Evolutionary conservation across 2,888 invertebrate genomes (phyloP), one percentile per base, ranked within the genome.

Genomic region (Antheraea yamamai): DNA sequence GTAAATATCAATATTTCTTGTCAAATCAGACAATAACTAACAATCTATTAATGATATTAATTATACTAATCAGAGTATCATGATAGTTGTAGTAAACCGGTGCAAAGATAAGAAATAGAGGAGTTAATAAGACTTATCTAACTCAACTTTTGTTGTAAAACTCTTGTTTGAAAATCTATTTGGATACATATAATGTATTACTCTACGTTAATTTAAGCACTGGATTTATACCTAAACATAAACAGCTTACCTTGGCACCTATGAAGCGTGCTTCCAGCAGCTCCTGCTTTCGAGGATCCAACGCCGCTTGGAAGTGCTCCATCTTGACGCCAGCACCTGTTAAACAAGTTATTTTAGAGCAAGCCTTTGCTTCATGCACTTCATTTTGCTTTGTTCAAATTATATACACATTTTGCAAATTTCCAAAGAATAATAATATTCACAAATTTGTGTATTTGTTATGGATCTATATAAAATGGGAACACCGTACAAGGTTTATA

Each of bases 261-360:
- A 98, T 97, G 96, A 98, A 98, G 95, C 99, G 97, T 91, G 99
- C 99, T 96, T 99, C 99, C 95, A 99, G 96, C 94, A 99, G 97
- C 96, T 99, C 99, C 96, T 99, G 99, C 96, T 99, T 99, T 95
- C 99, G 97, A 95, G 99, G 99, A 96, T 99, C 99, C 96, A 99
- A 96, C 96, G 97, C 97, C 96, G 98, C 97, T 96, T 98, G 98
- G 97, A 98, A 98, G 95, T 98, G 98, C 96, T 98, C 98, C 98
- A 98, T 98, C 96, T 97, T 97, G 96, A 97, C 97, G 96, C 97
- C 97, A 97, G 97, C 97, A 96, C 97, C 97, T 97, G 96, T 80
- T 85, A 90, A 82, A 85, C 6, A 72, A 71, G n/a, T n/a, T n/a
- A 71, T 35, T 52, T 55, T 58, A 23, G 2, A 35, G 51, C 23